Evolutionary conservation across 2,888 invertebrate genomes (phyloP), one percentile per base, ranked within the genome.

Genomic region (Tubiluchus corallicola): DNA sequence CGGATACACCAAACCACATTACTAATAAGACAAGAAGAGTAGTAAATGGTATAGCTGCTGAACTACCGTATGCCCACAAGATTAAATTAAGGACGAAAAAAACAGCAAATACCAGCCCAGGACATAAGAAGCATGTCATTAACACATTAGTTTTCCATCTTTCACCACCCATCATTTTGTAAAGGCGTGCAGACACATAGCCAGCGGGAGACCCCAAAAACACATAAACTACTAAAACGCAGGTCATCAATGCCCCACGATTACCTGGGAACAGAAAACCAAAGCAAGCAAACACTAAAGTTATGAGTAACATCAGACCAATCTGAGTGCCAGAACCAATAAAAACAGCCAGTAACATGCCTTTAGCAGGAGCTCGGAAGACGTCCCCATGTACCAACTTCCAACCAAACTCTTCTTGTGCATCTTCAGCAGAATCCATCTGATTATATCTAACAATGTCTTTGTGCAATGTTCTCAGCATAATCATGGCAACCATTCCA

Each of bases 401-500:
- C 74, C 74, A 75, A n/a, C 74, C 74, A 60, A 74, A 74, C 56
- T 74, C 74, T 66, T 92, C 90, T 71, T 96, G 94, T 1, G 76
- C 75, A 59, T 74, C 75, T 56, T 77, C 75, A 44, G 67, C 65
- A 47, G 65, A 68, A 48, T 71, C 71, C 45, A 70, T 61, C 71
- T 96, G 92, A 67, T 98, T 98, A 64, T 98, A 98, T 54, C 96
- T 74, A 3, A 96, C 94, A 55, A 99, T 96, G 67, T 98, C 98
- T 64, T 94, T 90, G 64, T 98, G 94, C 48, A 98, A 69, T 0
- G 96, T 98, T 49, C 96, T 73, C 52, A 98, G 67, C 66, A 98
- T 74, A 57, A 98, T 98, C 96, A 98, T 98, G 20, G 94, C 96
- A 15, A 98, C 92, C 96, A 98, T 98, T 52, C 96, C 98, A 52